Conservation (phyloP, 2,113 vertebrate species). For the Muscicapa adusta region DNA sequence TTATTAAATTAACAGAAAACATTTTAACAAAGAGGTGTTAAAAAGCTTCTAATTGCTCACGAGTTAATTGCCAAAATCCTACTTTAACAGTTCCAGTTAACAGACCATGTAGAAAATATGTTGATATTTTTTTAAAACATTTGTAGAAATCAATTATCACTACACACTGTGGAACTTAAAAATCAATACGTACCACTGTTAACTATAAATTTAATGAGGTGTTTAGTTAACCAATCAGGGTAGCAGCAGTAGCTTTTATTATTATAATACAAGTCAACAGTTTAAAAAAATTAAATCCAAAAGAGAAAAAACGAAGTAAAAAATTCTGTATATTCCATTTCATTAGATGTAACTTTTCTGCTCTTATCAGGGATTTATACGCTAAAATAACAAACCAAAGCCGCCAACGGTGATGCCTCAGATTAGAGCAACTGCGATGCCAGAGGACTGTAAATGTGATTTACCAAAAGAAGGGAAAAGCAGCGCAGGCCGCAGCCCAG, state of each 20-base stretch:
- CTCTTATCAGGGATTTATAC: background rate
- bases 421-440: background rate
- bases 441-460: rapidly evolving
- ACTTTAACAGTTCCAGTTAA: background rate
- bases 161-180: background rate
- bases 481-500: background rate
- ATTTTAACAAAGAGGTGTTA: background rate
- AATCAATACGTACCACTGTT: background rate
- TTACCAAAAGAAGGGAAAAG: rapidly evolving
- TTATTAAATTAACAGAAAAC: background rate
- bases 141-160: background rate
- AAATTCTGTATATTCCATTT: background rate
- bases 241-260: background rate
- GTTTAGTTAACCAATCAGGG: background rate
- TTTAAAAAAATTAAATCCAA: background rate
- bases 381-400: background rate
- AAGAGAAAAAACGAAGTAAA: background rate
- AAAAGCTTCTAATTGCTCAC: background rate
- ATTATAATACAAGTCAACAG: background rate
- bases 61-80: background rate
- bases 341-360: background rate
- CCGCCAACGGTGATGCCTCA: rapidly evolving
- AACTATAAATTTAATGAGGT: background rate
- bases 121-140: background rate
- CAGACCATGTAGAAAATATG: background rate